These are phyloP conservation scores for Empidonax alnorum DNA, from an alignment of 2,113 vertebrate genomes.

Conservation along the genomic window DNA sequence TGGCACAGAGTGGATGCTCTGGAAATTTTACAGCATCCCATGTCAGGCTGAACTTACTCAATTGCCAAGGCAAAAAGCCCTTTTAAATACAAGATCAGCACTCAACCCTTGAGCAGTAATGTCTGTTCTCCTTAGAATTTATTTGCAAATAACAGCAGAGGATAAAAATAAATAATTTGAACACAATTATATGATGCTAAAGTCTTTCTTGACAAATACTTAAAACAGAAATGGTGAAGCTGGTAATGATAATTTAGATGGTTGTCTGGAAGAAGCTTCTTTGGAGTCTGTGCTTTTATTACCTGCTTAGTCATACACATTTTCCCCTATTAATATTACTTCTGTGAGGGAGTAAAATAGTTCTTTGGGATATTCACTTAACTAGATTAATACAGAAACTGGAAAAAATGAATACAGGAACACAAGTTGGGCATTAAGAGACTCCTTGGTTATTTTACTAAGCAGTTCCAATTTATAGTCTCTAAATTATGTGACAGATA, in stretches of 20 bases:
- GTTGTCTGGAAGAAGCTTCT: constrained; percentile 20
- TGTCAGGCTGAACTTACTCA: background rate
- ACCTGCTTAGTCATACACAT: background rate
- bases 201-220: constrained; percentile 37
- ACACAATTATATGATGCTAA: constrained; percentile 15
- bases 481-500: background rate
- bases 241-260: constrained; percentile 44
- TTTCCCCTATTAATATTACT: constrained; percentile 40
- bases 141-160: constrained; percentile 29
- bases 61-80: background rate
- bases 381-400: constrained; percentile 9
- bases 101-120: background rate
- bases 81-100: constrained; percentile 18
- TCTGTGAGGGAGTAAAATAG: background rate
- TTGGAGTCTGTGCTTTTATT: background rate
- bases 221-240: background rate
- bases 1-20: background rate
- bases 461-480: background rate
- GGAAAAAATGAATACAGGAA: constrained; percentile 4
- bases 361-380: constrained; percentile 18
- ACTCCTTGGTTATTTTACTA: background rate
- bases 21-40: constrained; percentile 13
- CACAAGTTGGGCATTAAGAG: background rate
- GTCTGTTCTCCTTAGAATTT: constrained; percentile 37
- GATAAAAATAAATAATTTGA: constrained; percentile 54